A percentile compares a stretch with the other conserved stretches of the same genome.
Evolutionary conservation across 2,797 vertebrate species (phyloP).

Genomic region (Luscinia megarhynchos): DNA sequence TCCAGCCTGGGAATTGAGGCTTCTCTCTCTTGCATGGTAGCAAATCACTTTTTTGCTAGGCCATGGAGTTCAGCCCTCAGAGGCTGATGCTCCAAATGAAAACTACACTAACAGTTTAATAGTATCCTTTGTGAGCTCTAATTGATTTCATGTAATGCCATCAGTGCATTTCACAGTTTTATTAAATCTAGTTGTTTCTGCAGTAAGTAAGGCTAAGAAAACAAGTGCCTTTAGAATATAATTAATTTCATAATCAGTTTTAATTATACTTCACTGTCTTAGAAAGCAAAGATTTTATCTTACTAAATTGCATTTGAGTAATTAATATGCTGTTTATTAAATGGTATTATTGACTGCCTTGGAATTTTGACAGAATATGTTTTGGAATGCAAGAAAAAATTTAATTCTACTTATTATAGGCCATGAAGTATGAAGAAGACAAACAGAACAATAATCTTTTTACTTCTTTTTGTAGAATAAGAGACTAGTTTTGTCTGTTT

Average conservation of each 20-base stretch:
- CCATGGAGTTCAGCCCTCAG: slow-evolving; percentile 16
- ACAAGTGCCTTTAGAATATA: slow-evolving; percentile 69
- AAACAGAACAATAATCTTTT: not conserved
- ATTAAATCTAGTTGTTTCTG: slow-evolving; percentile 66
- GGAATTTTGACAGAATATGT: slow-evolving; percentile 3
- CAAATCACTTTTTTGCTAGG: not conserved
- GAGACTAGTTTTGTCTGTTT: not conserved
- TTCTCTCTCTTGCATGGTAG: not conserved
- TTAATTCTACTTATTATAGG: not conserved
- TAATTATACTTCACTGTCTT: slow-evolving; percentile 69
- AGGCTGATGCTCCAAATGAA: slow-evolving; percentile 46
- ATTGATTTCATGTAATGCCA: slow-evolving; percentile 69
- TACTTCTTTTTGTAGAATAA: not conserved
- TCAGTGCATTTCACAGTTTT: slow-evolving; percentile 68
- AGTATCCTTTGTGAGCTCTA: slow-evolving; percentile 63
- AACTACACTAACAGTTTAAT: slow-evolving; percentile 51
- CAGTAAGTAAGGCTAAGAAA: slow-evolving; percentile 66
- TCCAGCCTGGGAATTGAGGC: not conserved
- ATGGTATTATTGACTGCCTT: not conserved
- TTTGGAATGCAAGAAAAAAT: slow-evolving; percentile 5
- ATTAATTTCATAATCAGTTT: slow-evolving; percentile 75
- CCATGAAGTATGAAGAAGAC: not conserved
- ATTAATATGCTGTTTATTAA: slow-evolving; percentile 61
- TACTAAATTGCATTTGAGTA: slow-evolving; percentile 63
- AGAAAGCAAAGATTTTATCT: slow-evolving; percentile 70